These are phyloP conservation scores for Mesorhabditis belari DNA, from an alignment of 2,888 invertebrate genomes.

Conservation along the genomic window DNA sequence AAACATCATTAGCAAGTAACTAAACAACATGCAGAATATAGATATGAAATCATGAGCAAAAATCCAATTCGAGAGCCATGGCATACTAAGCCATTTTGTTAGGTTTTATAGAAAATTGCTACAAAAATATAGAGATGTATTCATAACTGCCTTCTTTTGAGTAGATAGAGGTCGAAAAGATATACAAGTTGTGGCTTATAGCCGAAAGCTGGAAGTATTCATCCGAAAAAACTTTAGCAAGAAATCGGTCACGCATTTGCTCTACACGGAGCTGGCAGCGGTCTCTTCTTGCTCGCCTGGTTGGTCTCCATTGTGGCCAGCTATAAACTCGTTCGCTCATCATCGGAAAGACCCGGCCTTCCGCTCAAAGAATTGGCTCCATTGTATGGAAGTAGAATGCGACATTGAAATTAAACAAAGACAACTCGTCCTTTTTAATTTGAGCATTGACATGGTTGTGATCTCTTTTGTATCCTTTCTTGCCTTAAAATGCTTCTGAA, in stretches of 20 bases:
- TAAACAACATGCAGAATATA: too few species aligned
- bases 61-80: neutral
- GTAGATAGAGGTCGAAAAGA: neutral
- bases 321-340: slow-evolving; percentile 40
- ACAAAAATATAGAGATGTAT: neutral
- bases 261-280: slow-evolving; percentile 40
- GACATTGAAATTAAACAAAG: too few species aligned
- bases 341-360: slow-evolving; percentile 19
- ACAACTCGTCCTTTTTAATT: too few species aligned
- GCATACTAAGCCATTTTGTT: neutral
- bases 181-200: too few species aligned
- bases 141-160: neutral
- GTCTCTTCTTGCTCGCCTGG: slow-evolving; percentile 43
- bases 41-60: too few species aligned
- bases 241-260: slow-evolving; percentile 49
- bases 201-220: too few species aligned
- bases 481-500: too few species aligned
- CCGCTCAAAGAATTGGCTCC: slow-evolving; percentile 32
- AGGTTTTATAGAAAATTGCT: neutral
- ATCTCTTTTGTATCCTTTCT: too few species aligned
- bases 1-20: too few species aligned
- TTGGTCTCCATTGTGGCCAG: slow-evolving; percentile 42
- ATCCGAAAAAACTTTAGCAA: slow-evolving; percentile 37
- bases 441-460: too few species aligned
- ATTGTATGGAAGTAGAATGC: neutral